Evolutionary conservation across 2,113 vertebrate genomes (phyloP), one percentile per base, ranked within the genome.

Genomic region (Tricholaema leucomelas): DNA sequence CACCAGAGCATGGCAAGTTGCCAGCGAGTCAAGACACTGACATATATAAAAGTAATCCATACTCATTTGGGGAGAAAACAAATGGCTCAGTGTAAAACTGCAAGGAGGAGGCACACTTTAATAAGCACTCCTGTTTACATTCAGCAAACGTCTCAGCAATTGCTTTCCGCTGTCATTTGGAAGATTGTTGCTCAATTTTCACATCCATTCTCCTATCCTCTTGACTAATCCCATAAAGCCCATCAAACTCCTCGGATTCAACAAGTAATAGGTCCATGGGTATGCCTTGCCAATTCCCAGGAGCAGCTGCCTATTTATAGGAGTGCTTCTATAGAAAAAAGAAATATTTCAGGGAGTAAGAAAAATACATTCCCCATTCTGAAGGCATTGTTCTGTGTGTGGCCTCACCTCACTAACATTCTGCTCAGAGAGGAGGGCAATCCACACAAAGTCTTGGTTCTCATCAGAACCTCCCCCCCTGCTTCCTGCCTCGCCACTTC

Each of bases 221-320:
- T 48, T 44, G 60, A 76, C 76, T 85, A 79, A 93, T 70, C 63
- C 75, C 0, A 85, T 27, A 79, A 87, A 81, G 9, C 31, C 81
- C 35, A 88, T 23, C 78, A 54, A 86, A 87, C 78, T 88, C 78
- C 48, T 64, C 3, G 48, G 38, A 76, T 25, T 89, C 93, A 94
- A 96, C 85, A 94, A 93, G 94, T 92, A 91, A 21, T 24, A 73
- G 28, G 31, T 31, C 77, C 44, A 20, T 2, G 24, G 61, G 74
- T 38, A 52, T 48, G 76, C 73, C 36, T 44, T 91, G 70, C 64
- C 59, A 63, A 14, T 64, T 85, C 81, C 61, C 84, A 58, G 30
- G 3, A 91, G 46, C 35, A 60, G 67, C 64, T 78, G 46, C 12
- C 70, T 19, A 77, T 3, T 38, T 35, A 81, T 24, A 24, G 31